Evolutionary conservation across 2,888 invertebrate genomes (phyloP), one percentile per base, ranked within the genome.

Genomic region (Eretmocerus hayati): DNA sequence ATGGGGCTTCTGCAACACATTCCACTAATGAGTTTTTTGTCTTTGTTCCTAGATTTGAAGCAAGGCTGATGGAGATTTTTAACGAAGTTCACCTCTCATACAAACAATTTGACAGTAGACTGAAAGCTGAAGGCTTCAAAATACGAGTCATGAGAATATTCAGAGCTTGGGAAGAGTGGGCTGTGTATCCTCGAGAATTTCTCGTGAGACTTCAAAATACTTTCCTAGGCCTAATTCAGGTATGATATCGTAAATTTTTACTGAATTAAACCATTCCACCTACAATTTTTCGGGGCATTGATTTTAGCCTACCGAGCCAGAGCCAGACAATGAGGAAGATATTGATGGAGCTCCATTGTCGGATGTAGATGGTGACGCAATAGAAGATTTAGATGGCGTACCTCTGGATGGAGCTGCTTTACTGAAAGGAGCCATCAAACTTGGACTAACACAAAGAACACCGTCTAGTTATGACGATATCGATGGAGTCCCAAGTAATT

Each of bases 131-230:
- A 73, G 93, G 94, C 30, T 94, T 95, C 72, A 91, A 94, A 65
- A 83, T 87, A 49, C 76, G 95, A 38, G 89, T 96, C 26, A 83
- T 92, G 68, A 81, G 87, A 63, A 87, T 91, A 60, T 83, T 97
- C 68, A 84, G 90, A 64, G 92, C 95, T 2, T 97, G 99, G 96
- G 95, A 96, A 71, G 97, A 99, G 68, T 93, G 93, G 85, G 85
- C 90, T 15, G 84, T 99, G 52, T 99, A 97, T 75, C 90, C 96
- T 1, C 87, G 88, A 49, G 94, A 96, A 57, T 90, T 89, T 72
- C 77, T 99, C 53, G 81, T 87, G 54, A 85, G 83, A 65, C 74
- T 95, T 52, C 91, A 94, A 69, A 90, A 92, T 64, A 80, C 88
- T 11, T 97, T 99, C 72, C 75, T 95, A 3, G 99, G 99, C 4